A percentile compares a stretch with the other conserved stretches of the same genome.
These are phyloP conservation scores for Abrostola tripartita DNA, from an alignment of 2,888 invertebrate species.

Conservation along the genomic window DNA sequence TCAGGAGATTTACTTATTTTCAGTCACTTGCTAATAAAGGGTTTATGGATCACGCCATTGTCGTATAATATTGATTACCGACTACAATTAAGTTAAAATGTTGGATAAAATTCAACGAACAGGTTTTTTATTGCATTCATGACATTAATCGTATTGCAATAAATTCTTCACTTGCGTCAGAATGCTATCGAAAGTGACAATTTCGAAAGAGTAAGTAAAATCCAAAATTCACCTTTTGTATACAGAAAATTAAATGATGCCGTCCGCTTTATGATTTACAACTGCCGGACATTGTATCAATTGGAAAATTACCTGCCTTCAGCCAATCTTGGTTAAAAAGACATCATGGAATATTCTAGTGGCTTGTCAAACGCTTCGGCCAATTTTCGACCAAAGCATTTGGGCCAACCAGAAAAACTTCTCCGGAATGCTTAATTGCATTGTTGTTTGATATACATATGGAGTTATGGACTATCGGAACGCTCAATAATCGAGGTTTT, in stretches of 20 bases:
- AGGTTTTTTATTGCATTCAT: background rate
- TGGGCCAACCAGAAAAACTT: slow-evolving; percentile 12
- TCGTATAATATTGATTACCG: background rate
- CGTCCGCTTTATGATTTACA: slow-evolving; percentile 72
- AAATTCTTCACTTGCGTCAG: background rate
- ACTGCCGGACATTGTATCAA: slow-evolving; percentile 72
- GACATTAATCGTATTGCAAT: background rate
- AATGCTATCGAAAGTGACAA: background rate
- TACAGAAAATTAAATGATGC: slow-evolving; percentile 66
- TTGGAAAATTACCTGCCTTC: slow-evolving; percentile 82
- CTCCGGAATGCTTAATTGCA: too few species aligned
- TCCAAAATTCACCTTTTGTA: slow-evolving; percentile 21
- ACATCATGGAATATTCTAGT: slow-evolving; percentile 47
- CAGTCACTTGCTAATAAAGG: too few species aligned
- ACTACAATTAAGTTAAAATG: background rate
- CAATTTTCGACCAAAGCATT: slow-evolving; percentile 12
- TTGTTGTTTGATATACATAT: too few species aligned
- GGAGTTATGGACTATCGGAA: too few species aligned
- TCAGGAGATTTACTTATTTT: too few species aligned
- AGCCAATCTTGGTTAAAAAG: slow-evolving; percentile 70
- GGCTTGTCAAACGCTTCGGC: slow-evolving; percentile 23
- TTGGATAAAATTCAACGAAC: background rate
- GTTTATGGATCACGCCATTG: too few species aligned
- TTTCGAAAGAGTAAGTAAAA: slow-evolving; percentile 4
- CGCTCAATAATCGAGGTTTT: too few species aligned